A percentile compares a stretch with the other conserved stretches of the same genome.
Evolutionary conservation across 2,113 vertebrate genomes (phyloP).

Genomic region (Phainopepla nitens): DNA sequence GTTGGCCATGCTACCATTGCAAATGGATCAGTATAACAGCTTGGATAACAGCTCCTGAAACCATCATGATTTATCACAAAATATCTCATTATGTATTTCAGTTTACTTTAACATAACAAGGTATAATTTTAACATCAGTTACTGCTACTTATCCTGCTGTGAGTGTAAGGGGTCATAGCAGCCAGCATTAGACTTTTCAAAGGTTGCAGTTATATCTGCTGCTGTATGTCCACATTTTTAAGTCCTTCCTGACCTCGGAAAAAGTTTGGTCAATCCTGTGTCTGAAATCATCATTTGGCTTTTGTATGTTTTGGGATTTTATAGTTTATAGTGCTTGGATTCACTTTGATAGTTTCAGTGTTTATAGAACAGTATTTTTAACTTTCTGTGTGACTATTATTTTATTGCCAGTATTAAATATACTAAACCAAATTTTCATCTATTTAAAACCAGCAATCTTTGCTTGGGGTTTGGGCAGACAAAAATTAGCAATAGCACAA

Average conservation of each 20-base stretch:
- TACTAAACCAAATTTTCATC: not conserved
- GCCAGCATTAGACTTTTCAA: not conserved
- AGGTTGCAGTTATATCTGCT: not conserved
- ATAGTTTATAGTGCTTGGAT: not conserved
- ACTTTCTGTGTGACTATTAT: not conserved
- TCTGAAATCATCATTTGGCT: not conserved
- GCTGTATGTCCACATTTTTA: not conserved
- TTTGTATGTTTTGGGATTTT: not conserved
- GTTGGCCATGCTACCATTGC: not conserved
- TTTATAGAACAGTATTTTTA: not conserved
- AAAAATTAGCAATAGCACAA: not conserved
- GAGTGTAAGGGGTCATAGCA: not conserved
- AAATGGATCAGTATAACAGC: not conserved
- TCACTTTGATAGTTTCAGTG: not conserved
- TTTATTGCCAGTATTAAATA: not conserved
- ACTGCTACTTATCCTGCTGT: not conserved
- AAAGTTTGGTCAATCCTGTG: not conserved
- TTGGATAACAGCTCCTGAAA: not conserved
- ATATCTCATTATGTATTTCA: not conserved
- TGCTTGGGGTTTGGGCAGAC: not conserved
- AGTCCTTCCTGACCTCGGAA: not conserved
- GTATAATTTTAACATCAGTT: not conserved
- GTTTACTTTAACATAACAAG: not conserved
- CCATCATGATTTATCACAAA: not conserved
- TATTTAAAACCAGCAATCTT: not conserved